These are phyloP conservation scores for Drosophila sp. DNA, from an alignment of 1,140 invertebrate species.

Conservation along the genomic window DNA sequence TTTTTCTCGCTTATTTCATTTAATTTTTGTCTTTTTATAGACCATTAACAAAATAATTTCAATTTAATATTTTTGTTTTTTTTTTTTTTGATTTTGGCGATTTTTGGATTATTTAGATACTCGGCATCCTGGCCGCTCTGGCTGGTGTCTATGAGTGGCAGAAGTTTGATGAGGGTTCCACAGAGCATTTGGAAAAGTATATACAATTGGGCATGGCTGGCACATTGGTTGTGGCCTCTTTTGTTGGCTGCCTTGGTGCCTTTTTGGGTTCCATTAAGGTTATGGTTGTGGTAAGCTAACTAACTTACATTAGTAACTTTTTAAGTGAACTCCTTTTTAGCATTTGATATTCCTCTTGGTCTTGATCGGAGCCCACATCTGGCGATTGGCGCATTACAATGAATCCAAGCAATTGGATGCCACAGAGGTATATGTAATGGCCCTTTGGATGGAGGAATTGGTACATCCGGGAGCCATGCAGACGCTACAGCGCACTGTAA, in stretches of 20 bases:
- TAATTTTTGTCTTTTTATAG: slow-evolving; percentile 43
- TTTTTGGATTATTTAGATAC: slow-evolving; percentile 41
- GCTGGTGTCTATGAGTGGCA: slow-evolving; percentile 69
- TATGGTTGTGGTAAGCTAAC: slow-evolving; percentile 57
- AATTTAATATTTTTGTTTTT: slow-evolving; percentile 30
- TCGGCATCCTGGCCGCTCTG: slow-evolving; percentile 62
- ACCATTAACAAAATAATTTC: slow-evolving; percentile 42
- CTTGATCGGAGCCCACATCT: slow-evolving; percentile 64
- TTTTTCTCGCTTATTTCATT: slow-evolving; percentile 15
- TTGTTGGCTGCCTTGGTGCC: slow-evolving; percentile 69
- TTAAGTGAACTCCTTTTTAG: slow-evolving; percentile 31
- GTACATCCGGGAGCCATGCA: slow-evolving; percentile 65
- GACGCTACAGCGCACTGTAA: slow-evolving; percentile 57
- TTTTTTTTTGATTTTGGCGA: slow-evolving; percentile 19
- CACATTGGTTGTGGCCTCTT: slow-evolving; percentile 52
- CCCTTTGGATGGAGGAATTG: slow-evolving; percentile 68
- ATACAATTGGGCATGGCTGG: slow-evolving; percentile 58
- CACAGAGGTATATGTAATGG: slow-evolving; percentile 62
- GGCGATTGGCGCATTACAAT: slow-evolving; percentile 67
- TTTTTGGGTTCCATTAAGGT: slow-evolving; percentile 75
- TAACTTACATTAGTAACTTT: not conserved
- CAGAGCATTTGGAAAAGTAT: slow-evolving; percentile 60
- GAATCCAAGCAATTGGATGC: slow-evolving; percentile 52
- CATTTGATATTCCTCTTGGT: slow-evolving; percentile 52
- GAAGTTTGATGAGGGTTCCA: slow-evolving; percentile 59